Percentiles rank a stretch among this genome's conserved stretches.
Evolutionary conservation across 2,888 invertebrate genomes (phyloP).

Genomic region (Dermolepida albohirtum): DNA sequence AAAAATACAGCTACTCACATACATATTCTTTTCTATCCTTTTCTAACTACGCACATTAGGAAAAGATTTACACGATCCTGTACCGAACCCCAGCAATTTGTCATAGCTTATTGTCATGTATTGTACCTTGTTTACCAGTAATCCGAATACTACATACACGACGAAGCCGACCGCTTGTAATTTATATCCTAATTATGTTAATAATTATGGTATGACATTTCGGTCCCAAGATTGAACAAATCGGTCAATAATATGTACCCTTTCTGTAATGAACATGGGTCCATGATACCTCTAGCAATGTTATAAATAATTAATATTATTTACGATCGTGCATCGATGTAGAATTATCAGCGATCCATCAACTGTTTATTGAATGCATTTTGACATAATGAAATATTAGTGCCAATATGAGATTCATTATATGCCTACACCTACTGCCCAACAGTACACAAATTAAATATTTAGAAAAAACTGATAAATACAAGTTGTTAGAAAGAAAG

Average conservation of each 20-base stretch:
- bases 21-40: not conserved
- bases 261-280: not conserved
- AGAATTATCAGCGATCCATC: conserved; percentile 29
- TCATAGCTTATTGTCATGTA: conserved; percentile 60
- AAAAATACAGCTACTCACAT: conserved; percentile 2
- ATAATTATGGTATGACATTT: conserved; percentile 1
- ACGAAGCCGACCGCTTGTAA: conserved; percentile 45
- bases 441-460: no score
- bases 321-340: conserved; percentile 19
- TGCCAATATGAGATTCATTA: no score
- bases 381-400: conserved; percentile 31
- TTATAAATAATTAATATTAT: conserved; percentile 33
- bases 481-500: no score
- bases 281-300: conserved; percentile 10
- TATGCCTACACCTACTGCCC: no score
- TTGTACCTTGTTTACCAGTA: conserved; percentile 53
- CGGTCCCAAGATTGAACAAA: not conserved
- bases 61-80: conserved; percentile 47
- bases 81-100: conserved; percentile 54
- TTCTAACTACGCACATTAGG: conserved; percentile 3
- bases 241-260: conserved; percentile 8
- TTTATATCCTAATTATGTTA: conserved; percentile 51
- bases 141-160: conserved; percentile 41
- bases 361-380: conserved; percentile 23
- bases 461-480: no score